A percentile compares a stretch with the other conserved stretches of the same genome.
Conservation (phyloP, 2,888 invertebrate species). For the Campoplex nolae region DNA sequence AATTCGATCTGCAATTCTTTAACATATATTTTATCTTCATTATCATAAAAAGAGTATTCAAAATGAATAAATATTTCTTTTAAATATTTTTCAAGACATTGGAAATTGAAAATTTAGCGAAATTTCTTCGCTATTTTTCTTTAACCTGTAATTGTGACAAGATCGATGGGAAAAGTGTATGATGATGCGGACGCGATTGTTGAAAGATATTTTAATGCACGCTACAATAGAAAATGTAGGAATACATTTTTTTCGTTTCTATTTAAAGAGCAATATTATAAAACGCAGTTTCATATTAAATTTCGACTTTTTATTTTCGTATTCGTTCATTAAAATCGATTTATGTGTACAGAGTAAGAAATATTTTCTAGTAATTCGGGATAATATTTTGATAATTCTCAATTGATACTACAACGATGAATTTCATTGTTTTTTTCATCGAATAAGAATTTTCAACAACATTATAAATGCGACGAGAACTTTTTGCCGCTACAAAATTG, state of each 20-base stretch:
- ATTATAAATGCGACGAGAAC: neutral
- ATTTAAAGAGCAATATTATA: neutral
- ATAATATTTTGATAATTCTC: neutral
- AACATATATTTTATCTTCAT: neutral
- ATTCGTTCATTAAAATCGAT: neutral
- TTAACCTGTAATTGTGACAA: too few species aligned
- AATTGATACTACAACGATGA: neutral
- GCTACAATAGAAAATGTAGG: too few species aligned
- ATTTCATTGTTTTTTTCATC: neutral
- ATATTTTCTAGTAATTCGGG: neutral
- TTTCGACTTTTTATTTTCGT: too few species aligned
- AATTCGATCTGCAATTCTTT: neutral
- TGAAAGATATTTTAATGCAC: too few species aligned
- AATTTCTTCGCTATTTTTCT: neutral
- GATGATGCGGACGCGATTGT: too few species aligned
- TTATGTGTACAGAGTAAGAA: neutral
- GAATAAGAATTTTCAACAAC: neutral
- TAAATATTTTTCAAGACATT: neutral
- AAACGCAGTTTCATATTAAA: neutral
- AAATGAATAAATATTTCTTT: neutral
- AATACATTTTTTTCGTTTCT: neutral
- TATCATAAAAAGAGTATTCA: neutral
- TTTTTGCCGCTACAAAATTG: neutral
- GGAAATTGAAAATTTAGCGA: neutral
- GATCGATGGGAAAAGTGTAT: too few species aligned